A percentile compares a stretch with the other conserved stretches of the same genome.
Evolutionary conservation across 2,797 vertebrate genomes (phyloP).

Genomic region (Euthynnus affinis): DNA sequence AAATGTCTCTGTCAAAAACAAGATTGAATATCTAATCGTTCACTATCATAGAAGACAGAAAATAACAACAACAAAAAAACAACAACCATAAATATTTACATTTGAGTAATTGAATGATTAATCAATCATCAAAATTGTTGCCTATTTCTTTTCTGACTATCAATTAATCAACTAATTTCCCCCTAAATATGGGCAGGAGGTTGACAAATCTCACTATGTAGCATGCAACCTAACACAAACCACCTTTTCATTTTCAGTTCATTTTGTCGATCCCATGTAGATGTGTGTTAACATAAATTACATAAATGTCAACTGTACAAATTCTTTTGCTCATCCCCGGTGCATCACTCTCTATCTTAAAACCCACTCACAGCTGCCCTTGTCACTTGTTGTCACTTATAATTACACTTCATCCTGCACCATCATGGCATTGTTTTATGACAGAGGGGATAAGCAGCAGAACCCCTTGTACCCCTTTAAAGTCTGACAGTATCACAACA

Average conservation of each 20-base stretch:
- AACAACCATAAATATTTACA: not conserved
- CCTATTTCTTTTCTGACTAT: not conserved
- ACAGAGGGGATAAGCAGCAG: conserved; percentile 48
- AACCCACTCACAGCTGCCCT: conserved; percentile 31
- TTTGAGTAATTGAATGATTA: too few species aligned
- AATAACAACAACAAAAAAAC: too few species aligned
- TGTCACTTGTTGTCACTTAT: conserved; percentile 50
- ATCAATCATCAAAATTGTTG: too few species aligned
- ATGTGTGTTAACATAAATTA: conserved; percentile 16
- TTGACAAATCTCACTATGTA: not conserved
- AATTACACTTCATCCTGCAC: conserved; percentile 52
- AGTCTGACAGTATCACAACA: conserved; percentile 55
- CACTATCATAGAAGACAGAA: not conserved
- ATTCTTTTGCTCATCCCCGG: conserved; percentile 4
- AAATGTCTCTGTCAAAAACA: not conserved
- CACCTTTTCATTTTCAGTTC: not conserved
- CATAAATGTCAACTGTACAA: not conserved
- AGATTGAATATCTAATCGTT: not conserved
- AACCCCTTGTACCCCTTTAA: conserved; percentile 48
- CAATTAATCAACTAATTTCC: not conserved
- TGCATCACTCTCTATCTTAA: conserved; percentile 32
- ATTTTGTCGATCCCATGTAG: not conserved
- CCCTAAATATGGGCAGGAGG: not conserved
- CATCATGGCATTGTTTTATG: conserved; percentile 59
- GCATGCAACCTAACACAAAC: not conserved